A percentile compares a stretch with the other conserved stretches of the same genome.
These are phyloP conservation scores for Nesometra sesokonis DNA, from an alignment of 35 echinoderm and acorn worm genomes.

Conservation along the genomic window DNA sequence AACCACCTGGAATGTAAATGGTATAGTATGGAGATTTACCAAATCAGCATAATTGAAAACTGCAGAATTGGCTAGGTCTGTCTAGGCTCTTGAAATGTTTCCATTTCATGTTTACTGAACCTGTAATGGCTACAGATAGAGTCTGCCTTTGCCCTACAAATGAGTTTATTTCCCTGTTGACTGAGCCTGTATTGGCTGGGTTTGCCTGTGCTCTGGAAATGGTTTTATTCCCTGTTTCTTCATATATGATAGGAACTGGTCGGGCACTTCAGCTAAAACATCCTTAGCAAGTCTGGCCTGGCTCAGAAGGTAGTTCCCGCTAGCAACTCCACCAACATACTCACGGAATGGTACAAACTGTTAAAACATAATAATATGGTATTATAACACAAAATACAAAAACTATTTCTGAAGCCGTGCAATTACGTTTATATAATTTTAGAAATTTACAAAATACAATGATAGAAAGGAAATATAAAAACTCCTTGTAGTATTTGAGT, in stretches of 20 bases:
- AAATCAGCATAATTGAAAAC: too few species aligned
- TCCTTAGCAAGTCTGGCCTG: slow-evolving; percentile 89
- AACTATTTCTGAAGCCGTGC: neutral
- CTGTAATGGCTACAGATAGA: too few species aligned
- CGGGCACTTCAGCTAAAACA: slow-evolving; percentile 84
- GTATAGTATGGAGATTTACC: too few species aligned
- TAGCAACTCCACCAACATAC: slow-evolving; percentile 35
- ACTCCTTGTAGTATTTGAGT: neutral
- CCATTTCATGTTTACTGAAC: too few species aligned
- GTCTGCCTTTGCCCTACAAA: too few species aligned
- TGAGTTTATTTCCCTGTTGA: too few species aligned
- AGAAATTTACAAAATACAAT: neutral
- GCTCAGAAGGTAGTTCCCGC: slow-evolving; percentile 50
- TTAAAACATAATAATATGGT: neutral
- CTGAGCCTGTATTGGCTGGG: neutral
- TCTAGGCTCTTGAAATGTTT: too few species aligned
- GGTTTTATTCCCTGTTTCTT: slow-evolving; percentile 52
- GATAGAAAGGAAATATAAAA: neutral
- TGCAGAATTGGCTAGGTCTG: too few species aligned
- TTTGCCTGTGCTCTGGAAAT: neutral
- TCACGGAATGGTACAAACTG: slow-evolving; percentile 98
- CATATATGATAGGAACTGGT: slow-evolving; percentile 81
- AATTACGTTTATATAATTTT: neutral
- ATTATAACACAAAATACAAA: neutral
- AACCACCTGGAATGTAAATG: too few species aligned